Conservation (phyloP, 1,140 invertebrate species). For the Teleopsis dalmanni region DNA sequence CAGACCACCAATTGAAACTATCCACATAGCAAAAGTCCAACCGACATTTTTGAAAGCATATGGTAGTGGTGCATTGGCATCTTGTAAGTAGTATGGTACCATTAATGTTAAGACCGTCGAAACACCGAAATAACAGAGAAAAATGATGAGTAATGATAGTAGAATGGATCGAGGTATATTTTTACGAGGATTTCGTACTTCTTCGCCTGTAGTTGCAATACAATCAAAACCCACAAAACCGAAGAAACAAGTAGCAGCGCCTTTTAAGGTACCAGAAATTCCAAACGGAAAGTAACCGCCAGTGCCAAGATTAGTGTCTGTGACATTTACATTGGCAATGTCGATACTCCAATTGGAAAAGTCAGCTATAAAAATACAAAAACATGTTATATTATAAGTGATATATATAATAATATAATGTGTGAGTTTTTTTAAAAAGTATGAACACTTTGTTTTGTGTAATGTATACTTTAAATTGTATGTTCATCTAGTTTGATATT, state of each 20-base stretch:
- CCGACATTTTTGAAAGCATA: slow-evolving; percentile 62
- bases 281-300: slow-evolving; percentile 66
- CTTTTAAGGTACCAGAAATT: slow-evolving; percentile 58
- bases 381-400: no score
- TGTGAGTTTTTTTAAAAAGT: background rate
- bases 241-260: slow-evolving; percentile 90
- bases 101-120: slow-evolving; percentile 78
- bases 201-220: slow-evolving; percentile 63
- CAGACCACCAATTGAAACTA: slow-evolving; percentile 70
- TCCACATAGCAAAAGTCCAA: slow-evolving; percentile 60
- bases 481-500: no score
- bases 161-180: slow-evolving; percentile 83
- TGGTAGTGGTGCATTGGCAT: slow-evolving; percentile 63
- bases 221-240: slow-evolving; percentile 93
- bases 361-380: slow-evolving; percentile 18
- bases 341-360: slow-evolving; percentile 22
- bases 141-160: slow-evolving; percentile 68
- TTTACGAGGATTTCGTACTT: slow-evolving; percentile 74
- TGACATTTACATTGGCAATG: slow-evolving; percentile 20
- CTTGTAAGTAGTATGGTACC: slow-evolving; percentile 68
- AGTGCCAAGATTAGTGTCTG: slow-evolving; percentile 28
- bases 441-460: slow-evolving; percentile 7
- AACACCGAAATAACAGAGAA: slow-evolving; percentile 76
- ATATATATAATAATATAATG: background rate
- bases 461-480: no score